Conservation (phyloP, 2,888 invertebrate species). For the Euplagia quadripunctaria region DNA sequence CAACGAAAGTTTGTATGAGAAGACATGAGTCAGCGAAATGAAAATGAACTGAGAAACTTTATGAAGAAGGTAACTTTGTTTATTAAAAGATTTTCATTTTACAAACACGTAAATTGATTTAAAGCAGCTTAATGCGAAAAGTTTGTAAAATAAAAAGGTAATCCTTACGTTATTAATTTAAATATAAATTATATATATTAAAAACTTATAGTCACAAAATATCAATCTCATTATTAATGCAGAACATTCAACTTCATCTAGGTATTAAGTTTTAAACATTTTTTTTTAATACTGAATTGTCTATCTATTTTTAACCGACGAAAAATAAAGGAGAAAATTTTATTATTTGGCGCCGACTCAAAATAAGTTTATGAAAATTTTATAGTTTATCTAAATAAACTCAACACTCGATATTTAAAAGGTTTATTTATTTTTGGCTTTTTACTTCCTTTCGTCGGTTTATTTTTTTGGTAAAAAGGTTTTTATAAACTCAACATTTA, state of each 20-base stretch:
- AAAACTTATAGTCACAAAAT: background rate
- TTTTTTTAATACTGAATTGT: too few species aligned
- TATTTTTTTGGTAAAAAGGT: too few species aligned
- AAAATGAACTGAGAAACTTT: constrained; percentile 59
- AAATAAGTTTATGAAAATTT: too few species aligned
- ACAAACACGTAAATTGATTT: constrained; percentile 35
- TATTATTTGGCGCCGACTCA: too few species aligned
- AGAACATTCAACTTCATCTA: background rate
- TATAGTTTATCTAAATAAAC: too few species aligned
- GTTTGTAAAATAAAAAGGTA: background rate
- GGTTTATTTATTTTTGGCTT: too few species aligned
- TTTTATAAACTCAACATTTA: too few species aligned
- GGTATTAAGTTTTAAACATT: background rate
- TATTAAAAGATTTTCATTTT: constrained; percentile 47
- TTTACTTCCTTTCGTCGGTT: too few species aligned
- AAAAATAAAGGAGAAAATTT: too few species aligned
- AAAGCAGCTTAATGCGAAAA: constrained; percentile 9
- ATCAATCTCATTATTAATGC: background rate
- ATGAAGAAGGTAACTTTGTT: constrained; percentile 48
- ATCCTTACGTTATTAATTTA: background rate
- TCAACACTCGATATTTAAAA: too few species aligned
- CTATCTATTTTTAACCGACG: background rate
- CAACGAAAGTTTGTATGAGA: constrained; percentile 57
- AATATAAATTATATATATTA: background rate
- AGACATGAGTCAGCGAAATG: constrained; percentile 54